Base-by-base conservation (phyloP, 2,113 vertebrate genomes). In the Ochotona princeps region DNA sequence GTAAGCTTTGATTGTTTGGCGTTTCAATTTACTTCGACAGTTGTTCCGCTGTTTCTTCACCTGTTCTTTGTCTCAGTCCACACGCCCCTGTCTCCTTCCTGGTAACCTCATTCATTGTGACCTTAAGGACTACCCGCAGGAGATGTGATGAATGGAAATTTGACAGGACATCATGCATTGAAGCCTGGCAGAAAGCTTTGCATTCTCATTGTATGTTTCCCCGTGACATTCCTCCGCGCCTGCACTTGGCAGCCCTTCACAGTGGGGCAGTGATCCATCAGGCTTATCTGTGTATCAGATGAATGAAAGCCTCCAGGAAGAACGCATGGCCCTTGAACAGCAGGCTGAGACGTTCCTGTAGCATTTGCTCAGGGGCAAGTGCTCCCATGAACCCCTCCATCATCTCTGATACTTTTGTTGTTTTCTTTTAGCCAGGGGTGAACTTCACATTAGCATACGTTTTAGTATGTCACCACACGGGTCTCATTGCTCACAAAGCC, bases 281-380 rank as follows among this genome's bases (percentile, higher is more conserved):
- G 0, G 73, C 89, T 94, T 94, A 81, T 86, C 94, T 94, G 21
- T 74, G 32, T 63, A 35, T 65, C 94, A 49, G 38, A 38, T 91
- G 86, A 92, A 54, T 75, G 89, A 81, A 87, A 89, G 65, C 92
- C 61, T n/a, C 26, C 83, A 73, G 75, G 61, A 92, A 83, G 89
- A 83, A 66, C 28, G 10, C 61, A 8, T 70, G 32, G 17, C 60
- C 76, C 63, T 80, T 83, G 21, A 35, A 88, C 85, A 63, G 30
- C 11, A 57, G 63, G 72, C 67, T 94, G 67, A 32, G 72, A 89
- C 88, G 75, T 73, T 78, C 66, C 63, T 78, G 17, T 70, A 87
- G 89, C 83, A 89, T 92, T 95, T 92, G 69, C 89, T 89, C 5
- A 51, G 61, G 82, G 85, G 17, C 66, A 94, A 8, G 35, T 72